Conservation (phyloP, 2,113 vertebrate species). For the Poicephalus meyeri region DNA sequence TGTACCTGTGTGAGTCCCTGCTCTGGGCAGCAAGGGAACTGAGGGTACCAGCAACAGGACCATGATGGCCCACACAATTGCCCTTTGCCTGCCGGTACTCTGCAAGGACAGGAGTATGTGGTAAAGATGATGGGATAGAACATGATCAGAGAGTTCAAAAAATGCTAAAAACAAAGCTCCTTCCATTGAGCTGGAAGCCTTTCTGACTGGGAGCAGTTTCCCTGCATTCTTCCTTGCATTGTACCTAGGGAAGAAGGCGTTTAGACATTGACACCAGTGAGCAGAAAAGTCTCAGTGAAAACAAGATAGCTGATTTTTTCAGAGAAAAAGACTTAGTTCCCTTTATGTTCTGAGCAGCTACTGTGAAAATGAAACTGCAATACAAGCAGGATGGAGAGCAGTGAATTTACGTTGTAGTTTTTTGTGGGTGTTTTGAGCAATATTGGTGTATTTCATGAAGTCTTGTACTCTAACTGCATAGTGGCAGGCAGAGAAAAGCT, state of each 20-base stretch:
- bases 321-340: neutral
- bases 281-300: neutral
- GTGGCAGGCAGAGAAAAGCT: neutral
- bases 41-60: neutral
- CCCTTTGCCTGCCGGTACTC: rapidly evolving
- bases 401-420: neutral
- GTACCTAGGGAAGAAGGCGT: neutral
- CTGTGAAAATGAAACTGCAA: neutral
- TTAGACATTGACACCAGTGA: neutral
- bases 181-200: neutral
- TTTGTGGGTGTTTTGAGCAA: neutral
- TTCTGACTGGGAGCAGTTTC: neutral
- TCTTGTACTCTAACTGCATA: neutral
- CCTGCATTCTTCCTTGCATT: neutral
- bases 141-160: neutral
- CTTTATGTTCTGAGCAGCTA: neutral
- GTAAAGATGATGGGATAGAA: neutral
- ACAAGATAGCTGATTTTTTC: neutral
- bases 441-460: neutral
- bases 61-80: rapidly evolving
- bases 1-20: neutral
- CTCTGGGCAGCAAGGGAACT: rapidly evolving
- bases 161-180: neutral
- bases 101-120: neutral
- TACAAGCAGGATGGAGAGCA: neutral